Evolutionary conservation across 2,888 invertebrate species (phyloP).

Genomic region (Aporophyla lueneburgensis): DNA sequence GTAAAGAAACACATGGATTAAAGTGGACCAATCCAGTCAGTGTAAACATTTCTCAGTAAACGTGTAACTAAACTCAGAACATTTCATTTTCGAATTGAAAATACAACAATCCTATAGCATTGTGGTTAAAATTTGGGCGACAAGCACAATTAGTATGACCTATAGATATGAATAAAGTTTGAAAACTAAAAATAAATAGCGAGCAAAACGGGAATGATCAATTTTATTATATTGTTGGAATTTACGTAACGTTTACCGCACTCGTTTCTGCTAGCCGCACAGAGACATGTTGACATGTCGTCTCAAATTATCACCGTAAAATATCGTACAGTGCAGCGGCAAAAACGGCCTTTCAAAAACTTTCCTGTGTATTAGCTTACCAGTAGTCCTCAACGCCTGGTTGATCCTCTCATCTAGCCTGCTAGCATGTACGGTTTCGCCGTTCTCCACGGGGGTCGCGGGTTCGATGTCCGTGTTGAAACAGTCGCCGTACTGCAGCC

Average conservation of each 20-base stretch:
- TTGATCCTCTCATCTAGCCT: constrained; percentile 84
- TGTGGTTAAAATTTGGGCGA: no score
- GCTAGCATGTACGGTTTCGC: constrained; percentile 41
- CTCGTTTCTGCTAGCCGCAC: no score
- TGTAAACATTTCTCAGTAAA: no score
- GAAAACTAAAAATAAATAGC: background rate
- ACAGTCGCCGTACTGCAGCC: constrained; percentile 87
- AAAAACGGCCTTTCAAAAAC: no score
- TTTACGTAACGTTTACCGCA: no score
- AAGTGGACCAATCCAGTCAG: no score
- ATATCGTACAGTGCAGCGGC: background rate
- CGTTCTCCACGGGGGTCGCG: constrained; percentile 29
- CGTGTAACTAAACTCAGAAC: no score
- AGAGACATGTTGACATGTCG: background rate
- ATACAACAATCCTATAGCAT: no score
- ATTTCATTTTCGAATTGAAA: no score
- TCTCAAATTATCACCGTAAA: background rate
- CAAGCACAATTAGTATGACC: no score
- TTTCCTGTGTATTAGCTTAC: constrained; percentile 65
- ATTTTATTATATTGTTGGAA: background rate
- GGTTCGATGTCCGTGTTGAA: constrained; percentile 72
- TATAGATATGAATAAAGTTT: background rate
- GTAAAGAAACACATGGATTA: no score
- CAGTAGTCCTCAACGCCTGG: constrained; percentile 77
- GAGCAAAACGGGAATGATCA: background rate